Evolutionary conservation across 1,140 invertebrate species (phyloP).

Genomic region (Drusus annulatus): DNA sequence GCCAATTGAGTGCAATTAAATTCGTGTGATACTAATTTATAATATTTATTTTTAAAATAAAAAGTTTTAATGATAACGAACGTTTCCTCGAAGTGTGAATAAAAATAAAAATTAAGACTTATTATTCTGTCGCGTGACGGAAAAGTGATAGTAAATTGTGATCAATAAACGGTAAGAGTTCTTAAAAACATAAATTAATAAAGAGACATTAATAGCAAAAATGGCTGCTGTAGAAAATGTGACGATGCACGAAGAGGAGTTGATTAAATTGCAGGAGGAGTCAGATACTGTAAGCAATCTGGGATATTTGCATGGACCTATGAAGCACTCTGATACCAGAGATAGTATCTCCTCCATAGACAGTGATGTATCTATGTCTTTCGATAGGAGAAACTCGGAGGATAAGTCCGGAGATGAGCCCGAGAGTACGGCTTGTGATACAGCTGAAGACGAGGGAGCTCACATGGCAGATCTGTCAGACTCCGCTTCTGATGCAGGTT

Average conservation of each 20-base stretch:
- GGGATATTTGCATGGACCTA: constrained; percentile 30
- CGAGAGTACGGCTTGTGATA: constrained; percentile 18
- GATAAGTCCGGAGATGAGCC: constrained; percentile 49
- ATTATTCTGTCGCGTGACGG: constrained; percentile 2
- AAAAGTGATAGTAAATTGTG: constrained; percentile 37
- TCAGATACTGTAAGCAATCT: constrained; percentile 46
- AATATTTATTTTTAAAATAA: background rate
- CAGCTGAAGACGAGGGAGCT: constrained; percentile 69
- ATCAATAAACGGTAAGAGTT: constrained; percentile 41
- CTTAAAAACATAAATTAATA: background rate
- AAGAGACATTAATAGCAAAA: background rate
- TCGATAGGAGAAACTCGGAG: constrained; percentile 68
- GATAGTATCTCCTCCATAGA: constrained; percentile 78
- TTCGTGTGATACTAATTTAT: constrained; percentile 27
- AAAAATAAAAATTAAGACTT: background rate
- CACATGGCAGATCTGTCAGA: constrained; percentile 77
- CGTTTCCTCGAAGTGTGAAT: background rate
- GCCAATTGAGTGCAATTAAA: constrained; percentile 11
- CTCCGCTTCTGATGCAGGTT: constrained; percentile 74
- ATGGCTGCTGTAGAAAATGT: background rate
- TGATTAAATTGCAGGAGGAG: constrained; percentile 50
- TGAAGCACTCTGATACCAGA: constrained; percentile 71
- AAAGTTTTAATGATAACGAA: background rate
- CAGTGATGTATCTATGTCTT: constrained; percentile 75
- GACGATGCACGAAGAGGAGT: constrained; percentile 39